Base-by-base conservation (phyloP, 2,888 invertebrate species). In the Ethmia dodecea region DNA sequence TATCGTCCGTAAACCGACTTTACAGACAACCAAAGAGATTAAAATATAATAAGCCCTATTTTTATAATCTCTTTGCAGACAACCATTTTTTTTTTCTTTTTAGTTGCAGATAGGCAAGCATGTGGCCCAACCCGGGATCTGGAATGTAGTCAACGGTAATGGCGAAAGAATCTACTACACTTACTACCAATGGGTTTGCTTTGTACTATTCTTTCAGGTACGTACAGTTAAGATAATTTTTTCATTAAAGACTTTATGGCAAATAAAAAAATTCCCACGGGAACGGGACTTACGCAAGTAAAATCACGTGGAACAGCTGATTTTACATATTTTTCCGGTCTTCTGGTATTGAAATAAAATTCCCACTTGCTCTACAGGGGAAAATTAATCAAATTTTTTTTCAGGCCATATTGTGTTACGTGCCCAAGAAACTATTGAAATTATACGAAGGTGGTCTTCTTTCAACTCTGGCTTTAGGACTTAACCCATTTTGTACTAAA, bases 161-260 rank as follows among this genome's bases (percentile, higher is more conserved):
- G 88, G 90, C 33, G 86, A 88, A 39, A 93, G 93, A 80, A 95
- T 95, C 73, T 96, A 95, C 71, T 94, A 96, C 77, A 93, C 95
- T 9, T 96, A 96, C 80, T 96, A 96, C 75, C 96, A 96, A 80
- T 96, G 96, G 96, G 96, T 96, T 45, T 96, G 96, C 80, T 96
- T 96, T 77, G 94, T 93, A 39, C 88, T 96, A 33, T 96, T 96
- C 81, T 95, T 96, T 74, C 96, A 96, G 89, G 94, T 93, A 42
- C 56, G 49, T 48, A 77, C 72, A n/a, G n/a, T 22, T 22, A n/a
- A 22, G 22, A n/a, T n/a, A 22, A 22, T 22, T n/a, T 22, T n/a
- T n/a, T n/a, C n/a, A n/a, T n/a, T n/a, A n/a, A n/a, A n/a, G n/a
- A n/a, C n/a, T n/a, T n/a, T n/a, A n/a, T n/a, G n/a, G n/a, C n/a